Conservation (phyloP, 2,797 vertebrate species). For the Platalea minor region DNA sequence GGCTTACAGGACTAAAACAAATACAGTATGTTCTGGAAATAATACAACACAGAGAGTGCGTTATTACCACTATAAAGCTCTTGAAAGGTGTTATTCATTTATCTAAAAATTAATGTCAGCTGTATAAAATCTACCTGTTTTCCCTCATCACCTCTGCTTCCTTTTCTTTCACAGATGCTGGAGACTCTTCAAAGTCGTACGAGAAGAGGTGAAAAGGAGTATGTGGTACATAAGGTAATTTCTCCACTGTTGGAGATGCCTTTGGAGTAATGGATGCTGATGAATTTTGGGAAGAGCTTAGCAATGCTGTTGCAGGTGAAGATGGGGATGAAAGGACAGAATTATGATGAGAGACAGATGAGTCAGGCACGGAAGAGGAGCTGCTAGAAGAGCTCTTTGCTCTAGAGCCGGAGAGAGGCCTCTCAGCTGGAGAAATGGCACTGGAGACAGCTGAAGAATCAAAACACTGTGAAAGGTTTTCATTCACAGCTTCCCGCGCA, state of each 20-base stretch:
- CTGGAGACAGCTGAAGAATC: conserved; percentile 77
- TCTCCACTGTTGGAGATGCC: conserved; percentile 73
- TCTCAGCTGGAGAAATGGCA: conserved; percentile 73
- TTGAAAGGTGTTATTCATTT: background rate
- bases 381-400: conserved; percentile 53
- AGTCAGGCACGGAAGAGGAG: conserved; percentile 68
- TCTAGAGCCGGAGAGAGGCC: conserved; percentile 65
- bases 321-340: conserved; percentile 51
- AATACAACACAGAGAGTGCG: background rate
- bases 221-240: conserved; percentile 89
- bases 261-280: conserved; percentile 67
- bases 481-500: conserved; percentile 52
- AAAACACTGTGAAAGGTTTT: conserved; percentile 77
- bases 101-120: background rate
- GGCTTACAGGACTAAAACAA: background rate
- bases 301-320: conserved; percentile 24
- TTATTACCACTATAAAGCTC: background rate
- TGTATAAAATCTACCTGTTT: conserved; percentile 78
- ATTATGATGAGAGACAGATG: conserved; percentile 35
- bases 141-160: conserved; percentile 75
- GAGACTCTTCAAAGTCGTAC: conserved; percentile 86
- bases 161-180: conserved; percentile 74
- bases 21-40: background rate
- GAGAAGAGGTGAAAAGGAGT: conserved; percentile 90
- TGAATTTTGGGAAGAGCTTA: conserved; percentile 67